Evolutionary conservation across 2,888 invertebrate species (phyloP).

Genomic region (Hoplodrina blanda): DNA sequence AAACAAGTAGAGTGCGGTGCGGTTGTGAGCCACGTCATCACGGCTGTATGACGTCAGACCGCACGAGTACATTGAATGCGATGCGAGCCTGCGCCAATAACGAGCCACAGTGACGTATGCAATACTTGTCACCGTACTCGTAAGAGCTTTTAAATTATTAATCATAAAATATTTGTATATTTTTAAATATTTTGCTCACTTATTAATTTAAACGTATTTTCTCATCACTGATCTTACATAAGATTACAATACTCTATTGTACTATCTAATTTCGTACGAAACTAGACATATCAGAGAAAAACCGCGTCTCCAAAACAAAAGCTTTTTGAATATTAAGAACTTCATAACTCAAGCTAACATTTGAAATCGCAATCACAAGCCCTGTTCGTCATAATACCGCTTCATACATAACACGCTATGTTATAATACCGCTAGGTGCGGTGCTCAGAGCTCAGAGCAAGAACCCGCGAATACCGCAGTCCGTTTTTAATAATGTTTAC

Average conservation of each 20-base stretch:
- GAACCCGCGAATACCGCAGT: slow-evolving; percentile 46
- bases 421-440: slow-evolving; percentile 35
- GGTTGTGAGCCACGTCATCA: slow-evolving; percentile 53
- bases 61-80: slow-evolving; percentile 53
- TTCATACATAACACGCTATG: slow-evolving; percentile 25
- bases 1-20: slow-evolving; percentile 31
- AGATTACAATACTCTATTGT: too few relatives aligned
- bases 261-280: too few relatives aligned
- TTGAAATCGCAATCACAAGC: slow-evolving; percentile 49
- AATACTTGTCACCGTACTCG: slow-evolving; percentile 21
- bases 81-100: slow-evolving; percentile 54
- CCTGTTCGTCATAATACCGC: slow-evolving; percentile 34
- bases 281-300: too few relatives aligned
- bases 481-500: slow-evolving; percentile 74
- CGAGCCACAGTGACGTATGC: slow-evolving; percentile 55
- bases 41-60: slow-evolving; percentile 55
- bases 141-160: slow-evolving; percentile 11
- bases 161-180: neutral
- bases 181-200: neutral
- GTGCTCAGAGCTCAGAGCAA: slow-evolving; percentile 39
- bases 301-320: neutral
- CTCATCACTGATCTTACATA: too few relatives aligned
- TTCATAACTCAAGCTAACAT: slow-evolving; percentile 15
- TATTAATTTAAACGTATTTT: neutral
- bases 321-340: slow-evolving; percentile 2